These are phyloP conservation scores for Parazoanthus swiftii DNA, from an alignment of 92 coral and sea anemone species.

Conservation along the genomic window DNA sequence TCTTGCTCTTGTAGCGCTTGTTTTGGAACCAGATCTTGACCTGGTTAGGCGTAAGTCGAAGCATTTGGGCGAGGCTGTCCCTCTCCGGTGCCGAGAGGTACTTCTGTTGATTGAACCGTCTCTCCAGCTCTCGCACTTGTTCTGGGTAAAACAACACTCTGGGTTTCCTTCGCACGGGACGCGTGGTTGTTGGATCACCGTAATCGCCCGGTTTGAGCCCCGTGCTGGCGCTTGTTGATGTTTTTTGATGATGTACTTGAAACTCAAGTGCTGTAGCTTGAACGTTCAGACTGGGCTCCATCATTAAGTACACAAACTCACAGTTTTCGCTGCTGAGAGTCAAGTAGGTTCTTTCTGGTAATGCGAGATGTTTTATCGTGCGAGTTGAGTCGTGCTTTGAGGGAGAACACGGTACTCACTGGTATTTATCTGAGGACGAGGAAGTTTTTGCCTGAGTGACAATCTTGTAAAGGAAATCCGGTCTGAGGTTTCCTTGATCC, in stretches of 20 bases:
- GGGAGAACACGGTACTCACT: conserved; percentile 56
- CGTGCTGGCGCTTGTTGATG: conserved; percentile 61
- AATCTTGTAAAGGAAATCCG: conserved; percentile 80
- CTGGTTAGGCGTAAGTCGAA: conserved; percentile 94
- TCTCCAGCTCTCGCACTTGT: conserved; percentile 95
- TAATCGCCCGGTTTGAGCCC: conserved; percentile 65
- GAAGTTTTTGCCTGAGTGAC: conserved; percentile 53
- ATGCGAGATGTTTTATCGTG: conserved; percentile 46
- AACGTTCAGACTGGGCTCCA: conserved; percentile 23
- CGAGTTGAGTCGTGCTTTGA: conserved; percentile 72
- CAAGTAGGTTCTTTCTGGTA: conserved; percentile 61
- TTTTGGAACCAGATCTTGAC: conserved; percentile 99
- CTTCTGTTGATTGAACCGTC: conserved; percentile 96
- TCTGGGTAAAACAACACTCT: conserved; percentile 96
- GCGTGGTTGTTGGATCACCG: conserved; percentile 74
- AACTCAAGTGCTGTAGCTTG: conserved; percentile 58
- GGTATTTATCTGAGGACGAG: conserved; percentile 78
- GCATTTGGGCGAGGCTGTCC: conserved; percentile 93
- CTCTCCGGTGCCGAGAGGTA: conserved; percentile 99
- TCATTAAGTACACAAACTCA: neutral
- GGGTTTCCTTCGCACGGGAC: conserved; percentile 87
- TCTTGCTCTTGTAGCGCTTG: conserved; percentile 97
- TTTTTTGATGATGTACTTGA: conserved; percentile 77
- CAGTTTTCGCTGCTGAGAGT: conserved; percentile 1
- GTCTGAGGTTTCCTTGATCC: conserved; percentile 77